Evolutionary conservation across 1,140 invertebrate genomes (phyloP).

Genomic region (Megathymus violae): DNA sequence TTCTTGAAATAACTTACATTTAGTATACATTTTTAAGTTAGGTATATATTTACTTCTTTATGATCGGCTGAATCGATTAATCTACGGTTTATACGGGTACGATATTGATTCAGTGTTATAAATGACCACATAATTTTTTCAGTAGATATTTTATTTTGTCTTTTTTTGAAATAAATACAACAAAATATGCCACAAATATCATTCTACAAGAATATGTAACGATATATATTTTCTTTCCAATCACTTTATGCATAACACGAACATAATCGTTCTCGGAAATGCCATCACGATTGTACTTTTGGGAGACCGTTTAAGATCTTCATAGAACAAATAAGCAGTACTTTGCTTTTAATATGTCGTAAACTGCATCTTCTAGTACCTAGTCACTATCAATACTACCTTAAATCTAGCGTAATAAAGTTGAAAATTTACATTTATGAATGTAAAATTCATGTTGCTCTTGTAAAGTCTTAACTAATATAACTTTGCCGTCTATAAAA

Average conservation of each 20-base stretch:
- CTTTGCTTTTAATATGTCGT: conserved; percentile 65
- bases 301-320: conserved; percentile 49
- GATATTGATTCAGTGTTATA: no score
- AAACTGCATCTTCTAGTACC: conserved; percentile 48
- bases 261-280: conserved; percentile 19
- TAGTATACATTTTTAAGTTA: no score
- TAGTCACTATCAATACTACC: conserved; percentile 23
- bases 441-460: conserved; percentile 37
- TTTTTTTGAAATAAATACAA: no score
- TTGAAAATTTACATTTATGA: conserved; percentile 36
- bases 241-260: neutral
- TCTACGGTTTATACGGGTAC: no score
- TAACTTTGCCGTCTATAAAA: conserved; percentile 27
- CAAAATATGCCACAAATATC: no score
- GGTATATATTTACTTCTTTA: no score
- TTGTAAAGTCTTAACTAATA: conserved; percentile 39
- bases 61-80: no score
- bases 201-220: no score
- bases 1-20: no score
- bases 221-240: conserved; percentile 7
- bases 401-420: conserved; percentile 38
- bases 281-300: conserved; percentile 33
- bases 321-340: conserved; percentile 54
- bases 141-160: no score
- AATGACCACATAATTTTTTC: no score